phyloP scores from a whole-genome alignment of 2,797 vertebrate genomes.

The Halcyon chelicuti region DNA sequence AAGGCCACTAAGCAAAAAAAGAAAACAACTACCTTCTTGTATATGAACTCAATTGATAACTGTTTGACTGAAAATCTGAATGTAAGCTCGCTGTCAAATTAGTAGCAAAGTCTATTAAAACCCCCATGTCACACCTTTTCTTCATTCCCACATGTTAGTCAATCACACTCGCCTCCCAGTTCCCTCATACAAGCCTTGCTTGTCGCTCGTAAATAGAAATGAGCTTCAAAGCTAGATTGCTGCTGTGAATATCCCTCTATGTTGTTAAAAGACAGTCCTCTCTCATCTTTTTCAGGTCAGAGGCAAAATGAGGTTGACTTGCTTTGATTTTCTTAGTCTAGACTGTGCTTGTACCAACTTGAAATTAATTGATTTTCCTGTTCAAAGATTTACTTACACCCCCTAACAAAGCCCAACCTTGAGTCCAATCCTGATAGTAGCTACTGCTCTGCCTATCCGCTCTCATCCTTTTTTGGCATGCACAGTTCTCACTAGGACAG shows the following conservation, averaged over 20 bases:
- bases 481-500: not conserved
- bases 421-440: not conserved
- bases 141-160: not conserved
- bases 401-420: not conserved
- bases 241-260: not conserved
- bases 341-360: not conserved
- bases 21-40: not conserved
- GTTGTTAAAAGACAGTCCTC: not conserved
- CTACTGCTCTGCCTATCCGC: not conserved
- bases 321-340: constrained; percentile 50
- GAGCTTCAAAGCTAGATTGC: constrained; percentile 44
- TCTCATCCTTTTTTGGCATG: not conserved
- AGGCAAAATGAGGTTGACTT: constrained; percentile 29
- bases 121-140: not conserved
- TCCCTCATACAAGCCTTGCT: not conserved
- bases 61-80: not conserved
- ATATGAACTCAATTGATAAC: not conserved
- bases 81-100: not conserved
- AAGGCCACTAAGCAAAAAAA: not conserved
- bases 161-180: not conserved
- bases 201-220: constrained; percentile 14
- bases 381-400: not conserved
- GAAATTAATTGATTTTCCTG: constrained; percentile 9
- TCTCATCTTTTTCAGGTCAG: constrained; percentile 40
- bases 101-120: not conserved